Percentiles rank a stretch among this genome's conserved stretches.
Conservation (phyloP, 2,797 vertebrate genomes). For the Myotis daubentonii region DNA sequence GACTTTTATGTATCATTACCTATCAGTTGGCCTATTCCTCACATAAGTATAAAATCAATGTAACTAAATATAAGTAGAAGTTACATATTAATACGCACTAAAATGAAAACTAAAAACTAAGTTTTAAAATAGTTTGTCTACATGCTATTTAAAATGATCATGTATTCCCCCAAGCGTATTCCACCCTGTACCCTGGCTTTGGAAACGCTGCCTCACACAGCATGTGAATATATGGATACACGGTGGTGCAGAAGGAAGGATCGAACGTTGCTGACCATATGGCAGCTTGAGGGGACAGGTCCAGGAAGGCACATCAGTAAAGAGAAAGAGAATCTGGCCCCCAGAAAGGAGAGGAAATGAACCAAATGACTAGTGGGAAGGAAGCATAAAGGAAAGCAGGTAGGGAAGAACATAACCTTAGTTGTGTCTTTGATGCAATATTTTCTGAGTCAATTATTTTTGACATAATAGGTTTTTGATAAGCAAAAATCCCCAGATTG, state of each 20-base stretch:
- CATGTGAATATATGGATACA: background rate
- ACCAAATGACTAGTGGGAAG: background rate
- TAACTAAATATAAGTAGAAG: background rate
- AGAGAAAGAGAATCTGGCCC: background rate
- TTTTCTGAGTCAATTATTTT: background rate
- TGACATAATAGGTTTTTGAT: background rate
- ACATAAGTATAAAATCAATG: background rate
- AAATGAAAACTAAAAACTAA: background rate
- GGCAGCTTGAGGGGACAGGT: background rate
- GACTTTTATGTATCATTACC: background rate
- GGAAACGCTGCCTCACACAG: background rate
- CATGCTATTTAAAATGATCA: background rate
- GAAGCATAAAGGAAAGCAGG: background rate
- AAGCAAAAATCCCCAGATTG: background rate
- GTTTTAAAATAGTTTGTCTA: background rate
- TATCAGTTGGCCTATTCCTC: background rate
- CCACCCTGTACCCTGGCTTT: background rate
- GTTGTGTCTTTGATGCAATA: background rate
- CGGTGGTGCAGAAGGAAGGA: background rate
- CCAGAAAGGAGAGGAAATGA: background rate
- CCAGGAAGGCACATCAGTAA: background rate
- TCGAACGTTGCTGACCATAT: background rate
- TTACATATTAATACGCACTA: background rate
- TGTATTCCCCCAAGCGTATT: background rate
- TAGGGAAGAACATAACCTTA: background rate